Conservation (phyloP, 2,797 vertebrate species). For the Myotis pilosus region DNA sequence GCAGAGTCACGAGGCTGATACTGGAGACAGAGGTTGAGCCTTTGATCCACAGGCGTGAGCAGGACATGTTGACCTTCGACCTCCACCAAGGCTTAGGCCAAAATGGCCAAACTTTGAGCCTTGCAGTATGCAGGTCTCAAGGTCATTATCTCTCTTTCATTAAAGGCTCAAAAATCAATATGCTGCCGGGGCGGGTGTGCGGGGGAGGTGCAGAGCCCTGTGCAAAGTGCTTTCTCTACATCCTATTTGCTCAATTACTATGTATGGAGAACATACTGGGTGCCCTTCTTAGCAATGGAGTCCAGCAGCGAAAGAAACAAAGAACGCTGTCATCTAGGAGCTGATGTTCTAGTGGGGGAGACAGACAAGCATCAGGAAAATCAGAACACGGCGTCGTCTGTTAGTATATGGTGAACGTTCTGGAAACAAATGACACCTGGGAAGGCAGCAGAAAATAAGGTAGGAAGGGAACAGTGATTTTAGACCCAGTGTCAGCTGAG, state of each 20-base stretch:
- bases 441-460: not conserved
- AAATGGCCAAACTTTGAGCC: constrained; percentile 21
- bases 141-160: not conserved
- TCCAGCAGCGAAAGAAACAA: not conserved
- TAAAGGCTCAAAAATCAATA: not conserved
- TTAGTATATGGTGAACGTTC: not conserved
- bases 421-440: not conserved
- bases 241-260: not conserved
- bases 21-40: not conserved
- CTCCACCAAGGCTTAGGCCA: not conserved
- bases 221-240: not conserved
- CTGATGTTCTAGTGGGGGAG: not conserved
- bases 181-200: not conserved
- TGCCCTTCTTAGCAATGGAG: not conserved
- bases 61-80: not conserved
- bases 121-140: not conserved
- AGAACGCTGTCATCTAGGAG: not conserved
- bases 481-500: not conserved
- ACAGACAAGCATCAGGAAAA: not conserved
- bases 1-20: not conserved
- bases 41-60: not conserved
- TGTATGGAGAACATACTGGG: not conserved
- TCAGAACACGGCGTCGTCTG: not conserved
- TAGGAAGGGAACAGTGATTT: not conserved
- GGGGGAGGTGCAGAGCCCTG: not conserved